Evolutionary conservation across 1,140 invertebrate species (phyloP).

Genomic region (Druon quercuslanigerum): DNA sequence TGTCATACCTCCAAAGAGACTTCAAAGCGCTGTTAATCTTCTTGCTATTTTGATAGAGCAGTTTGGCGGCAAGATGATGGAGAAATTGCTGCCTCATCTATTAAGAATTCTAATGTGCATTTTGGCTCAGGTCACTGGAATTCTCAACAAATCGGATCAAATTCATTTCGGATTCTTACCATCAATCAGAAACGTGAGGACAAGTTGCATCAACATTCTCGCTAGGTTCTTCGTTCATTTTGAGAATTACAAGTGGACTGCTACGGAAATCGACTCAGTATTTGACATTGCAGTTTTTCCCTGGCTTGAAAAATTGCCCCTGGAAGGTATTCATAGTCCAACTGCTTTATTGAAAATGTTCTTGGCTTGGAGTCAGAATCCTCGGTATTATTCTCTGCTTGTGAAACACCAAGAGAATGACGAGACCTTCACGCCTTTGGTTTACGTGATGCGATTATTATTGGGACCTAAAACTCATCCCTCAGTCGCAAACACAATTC

Average conservation of each 20-base stretch:
- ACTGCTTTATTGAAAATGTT: constrained; percentile 89
- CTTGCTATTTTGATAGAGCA: constrained; percentile 89
- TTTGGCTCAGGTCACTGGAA: constrained; percentile 78
- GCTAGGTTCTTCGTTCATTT: constrained; percentile 88
- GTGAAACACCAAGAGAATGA: constrained; percentile 77
- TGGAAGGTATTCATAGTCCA: constrained; percentile 89
- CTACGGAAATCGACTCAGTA: constrained; percentile 83
- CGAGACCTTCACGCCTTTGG: constrained; percentile 77
- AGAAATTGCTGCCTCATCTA: constrained; percentile 81
- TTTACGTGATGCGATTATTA: constrained; percentile 83
- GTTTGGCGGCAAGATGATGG: constrained; percentile 85
- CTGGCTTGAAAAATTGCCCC: constrained; percentile 83
- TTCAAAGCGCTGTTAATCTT: constrained; percentile 86
- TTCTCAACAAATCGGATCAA: constrained; percentile 76
- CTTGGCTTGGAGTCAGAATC: constrained; percentile 84
- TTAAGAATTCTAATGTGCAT: constrained; percentile 85
- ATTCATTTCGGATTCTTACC: constrained; percentile 80
- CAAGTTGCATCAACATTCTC: constrained; percentile 77
- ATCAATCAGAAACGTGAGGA: constrained; percentile 83
- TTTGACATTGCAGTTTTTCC: constrained; percentile 90
- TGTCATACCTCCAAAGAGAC: constrained; percentile 82
- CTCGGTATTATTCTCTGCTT: constrained; percentile 84
- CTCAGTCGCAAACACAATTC: constrained; percentile 82
- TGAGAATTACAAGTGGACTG: constrained; percentile 84
- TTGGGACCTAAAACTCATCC: constrained; percentile 80